phyloP scores from a whole-genome alignment of 2,888 invertebrate species.

The Lobophora halterata region DNA sequence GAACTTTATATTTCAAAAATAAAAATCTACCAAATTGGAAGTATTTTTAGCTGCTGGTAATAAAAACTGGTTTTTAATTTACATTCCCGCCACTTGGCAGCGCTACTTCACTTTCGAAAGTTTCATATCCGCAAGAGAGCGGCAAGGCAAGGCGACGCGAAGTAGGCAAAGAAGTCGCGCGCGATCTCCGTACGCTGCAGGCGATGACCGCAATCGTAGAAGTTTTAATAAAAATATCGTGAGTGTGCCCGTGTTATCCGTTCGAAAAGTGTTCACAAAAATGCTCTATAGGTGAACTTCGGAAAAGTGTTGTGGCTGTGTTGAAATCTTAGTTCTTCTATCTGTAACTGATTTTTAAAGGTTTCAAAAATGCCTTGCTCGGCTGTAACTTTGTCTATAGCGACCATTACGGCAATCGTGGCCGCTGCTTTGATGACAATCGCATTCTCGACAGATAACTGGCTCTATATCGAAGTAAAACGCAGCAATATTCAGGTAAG shows the following conservation, averaged over 20 bases:
- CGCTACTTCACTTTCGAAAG: slow-evolving; percentile 77
- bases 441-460: slow-evolving; percentile 98
- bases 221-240: slow-evolving; percentile 71
- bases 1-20: not conserved
- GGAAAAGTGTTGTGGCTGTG: slow-evolving; percentile 75
- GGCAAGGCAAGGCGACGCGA: slow-evolving; percentile 64
- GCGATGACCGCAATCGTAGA: slow-evolving; percentile 80
- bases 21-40: slow-evolving; percentile 2
- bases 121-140: slow-evolving; percentile 81
- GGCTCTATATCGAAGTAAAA: slow-evolving; percentile 96
- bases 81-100: slow-evolving; percentile 78
- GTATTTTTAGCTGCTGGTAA: slow-evolving; percentile 43
- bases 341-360: slow-evolving; percentile 58
- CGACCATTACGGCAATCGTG: slow-evolving; percentile 97
- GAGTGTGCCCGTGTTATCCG: slow-evolving; percentile 76
- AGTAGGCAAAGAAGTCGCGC: slow-evolving; percentile 76
- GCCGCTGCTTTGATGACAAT: slow-evolving; percentile 96
- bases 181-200: slow-evolving; percentile 76
- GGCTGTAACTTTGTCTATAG: slow-evolving; percentile 96
- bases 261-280: slow-evolving; percentile 73
- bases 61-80: slow-evolving; percentile 68
- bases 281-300: slow-evolving; percentile 77
- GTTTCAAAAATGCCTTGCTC: slow-evolving; percentile 92
- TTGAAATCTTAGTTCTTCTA: slow-evolving; percentile 53
- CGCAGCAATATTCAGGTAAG: slow-evolving; percentile 92